Conservation (phyloP, 2,113 vertebrate species). For the Alaudala cheleensis region DNA sequence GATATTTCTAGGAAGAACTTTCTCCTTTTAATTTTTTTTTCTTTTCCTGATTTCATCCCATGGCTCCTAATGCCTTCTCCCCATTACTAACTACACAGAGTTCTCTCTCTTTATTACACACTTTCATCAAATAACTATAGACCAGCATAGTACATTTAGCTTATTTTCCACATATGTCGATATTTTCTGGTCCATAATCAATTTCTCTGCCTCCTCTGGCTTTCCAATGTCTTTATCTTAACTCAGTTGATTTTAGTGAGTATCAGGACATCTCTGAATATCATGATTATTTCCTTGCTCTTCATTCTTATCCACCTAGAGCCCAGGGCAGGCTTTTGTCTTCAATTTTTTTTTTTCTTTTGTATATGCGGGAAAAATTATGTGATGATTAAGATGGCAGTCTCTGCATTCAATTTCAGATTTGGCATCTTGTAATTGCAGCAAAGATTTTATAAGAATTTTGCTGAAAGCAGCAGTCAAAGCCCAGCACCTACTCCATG, state of each 20-base stretch:
- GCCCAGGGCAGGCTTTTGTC: not conserved
- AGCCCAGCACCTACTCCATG: not conserved
- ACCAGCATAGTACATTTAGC: not conserved
- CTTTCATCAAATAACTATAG: not conserved
- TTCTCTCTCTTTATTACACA: not conserved
- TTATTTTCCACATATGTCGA: not conserved
- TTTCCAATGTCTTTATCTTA: not conserved
- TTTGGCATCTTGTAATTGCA: not conserved
- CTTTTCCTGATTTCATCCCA: not conserved
- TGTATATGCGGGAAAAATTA: not conserved
- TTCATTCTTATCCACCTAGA: not conserved
- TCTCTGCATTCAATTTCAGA: not conserved
- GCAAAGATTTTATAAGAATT: not conserved
- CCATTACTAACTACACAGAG: not conserved
- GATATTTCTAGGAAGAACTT: not conserved
- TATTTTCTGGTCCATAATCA: not conserved
- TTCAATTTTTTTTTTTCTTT: not conserved
- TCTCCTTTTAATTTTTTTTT: not conserved
- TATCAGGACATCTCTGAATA: not conserved
- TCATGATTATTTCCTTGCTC: not conserved
- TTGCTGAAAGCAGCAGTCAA: not conserved
- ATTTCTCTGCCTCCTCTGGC: not conserved
- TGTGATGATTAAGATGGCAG: not conserved
- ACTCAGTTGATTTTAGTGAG: not conserved
- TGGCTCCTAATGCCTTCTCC: not conserved